Evolutionary conservation across 2,113 vertebrate species (phyloP).

Genomic region (Gasterosteus nipponicus): DNA sequence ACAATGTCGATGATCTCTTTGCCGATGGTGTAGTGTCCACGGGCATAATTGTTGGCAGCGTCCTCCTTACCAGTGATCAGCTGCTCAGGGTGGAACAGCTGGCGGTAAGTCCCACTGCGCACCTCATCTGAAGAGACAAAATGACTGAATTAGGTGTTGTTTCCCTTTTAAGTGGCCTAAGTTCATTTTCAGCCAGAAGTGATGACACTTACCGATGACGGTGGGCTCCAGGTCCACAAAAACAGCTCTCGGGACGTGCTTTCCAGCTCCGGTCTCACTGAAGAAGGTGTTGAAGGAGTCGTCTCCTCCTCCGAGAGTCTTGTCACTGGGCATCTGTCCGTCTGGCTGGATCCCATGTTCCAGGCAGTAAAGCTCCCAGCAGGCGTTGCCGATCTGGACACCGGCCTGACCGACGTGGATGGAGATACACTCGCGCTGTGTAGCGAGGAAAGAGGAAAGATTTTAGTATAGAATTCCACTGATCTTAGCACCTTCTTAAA

Average conservation of each 20-base stretch:
- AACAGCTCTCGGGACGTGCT: not conserved
- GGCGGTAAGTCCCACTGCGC: conserved; percentile 65
- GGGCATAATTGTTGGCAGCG: conserved; percentile 75
- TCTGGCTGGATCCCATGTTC: conserved; percentile 79
- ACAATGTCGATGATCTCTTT: conserved; percentile 36
- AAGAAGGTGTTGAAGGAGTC: conserved; percentile 8
- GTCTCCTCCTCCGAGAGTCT: not conserved
- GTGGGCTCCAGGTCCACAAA: conserved; percentile 13
- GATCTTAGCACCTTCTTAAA: not conserved
- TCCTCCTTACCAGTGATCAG: conserved; percentile 78
- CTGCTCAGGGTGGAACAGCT: conserved; percentile 80
- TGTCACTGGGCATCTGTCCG: conserved; percentile 39
- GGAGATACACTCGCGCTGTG: conserved; percentile 79
- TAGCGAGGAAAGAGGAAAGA: not conserved
- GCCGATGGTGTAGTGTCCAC: conserved; percentile 69
- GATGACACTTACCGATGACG: conserved; percentile 1
- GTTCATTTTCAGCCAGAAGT: not conserved
- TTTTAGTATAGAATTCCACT: not conserved
- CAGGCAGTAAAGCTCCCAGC: conserved; percentile 81
- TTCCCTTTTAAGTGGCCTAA: not conserved
- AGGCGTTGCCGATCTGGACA: conserved; percentile 80
- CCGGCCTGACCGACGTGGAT: conserved; percentile 80
- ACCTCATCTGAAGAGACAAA: conserved; percentile 61
- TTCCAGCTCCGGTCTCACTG: conserved; percentile 12
- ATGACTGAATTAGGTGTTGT: not conserved